A percentile compares a stretch with the other conserved stretches of the same genome.
Evolutionary conservation across 2,113 vertebrate genomes (phyloP).

Genomic region (Argyrosomus japonicus): DNA sequence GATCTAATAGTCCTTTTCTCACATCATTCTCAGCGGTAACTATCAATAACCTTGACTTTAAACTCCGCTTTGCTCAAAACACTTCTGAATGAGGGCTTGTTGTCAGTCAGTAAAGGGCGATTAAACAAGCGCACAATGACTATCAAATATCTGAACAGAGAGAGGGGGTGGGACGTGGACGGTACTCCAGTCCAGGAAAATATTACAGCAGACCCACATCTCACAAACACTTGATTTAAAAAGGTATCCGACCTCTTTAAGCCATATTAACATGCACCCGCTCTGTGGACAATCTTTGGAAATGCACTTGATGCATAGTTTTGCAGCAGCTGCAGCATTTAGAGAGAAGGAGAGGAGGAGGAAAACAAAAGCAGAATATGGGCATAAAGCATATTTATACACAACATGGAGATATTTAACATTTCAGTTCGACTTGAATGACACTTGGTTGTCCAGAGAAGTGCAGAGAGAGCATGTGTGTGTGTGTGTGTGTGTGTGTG

Average conservation of each 20-base stretch:
- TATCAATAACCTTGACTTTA: not conserved
- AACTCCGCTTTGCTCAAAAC: not conserved
- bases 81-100: not conserved
- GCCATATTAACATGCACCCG: constrained; percentile 26
- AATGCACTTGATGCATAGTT: constrained; percentile 85
- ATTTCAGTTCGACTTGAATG: constrained; percentile 58
- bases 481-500: constrained; percentile 2
- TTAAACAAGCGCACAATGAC: constrained; percentile 13
- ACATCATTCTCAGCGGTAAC: not conserved
- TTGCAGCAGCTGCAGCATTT: constrained; percentile 81
- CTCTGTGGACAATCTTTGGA: constrained; percentile 83
- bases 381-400: constrained; percentile 61
- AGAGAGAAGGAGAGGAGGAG: constrained; percentile 35
- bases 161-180: not conserved
- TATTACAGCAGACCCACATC: constrained; percentile 17
- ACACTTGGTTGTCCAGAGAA: constrained; percentile 77
- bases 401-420: constrained; percentile 63
- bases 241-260: constrained; percentile 7
- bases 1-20: not conserved
- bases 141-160: constrained; percentile 9
- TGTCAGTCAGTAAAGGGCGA: constrained; percentile 8
- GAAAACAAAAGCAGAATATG: constrained; percentile 44
- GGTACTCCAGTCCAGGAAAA: not conserved
- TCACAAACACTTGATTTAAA: constrained; percentile 37
- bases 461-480: constrained; percentile 64